Evolutionary conservation across 2,797 vertebrate genomes (phyloP).

Genomic region (Karalla daura): DNA sequence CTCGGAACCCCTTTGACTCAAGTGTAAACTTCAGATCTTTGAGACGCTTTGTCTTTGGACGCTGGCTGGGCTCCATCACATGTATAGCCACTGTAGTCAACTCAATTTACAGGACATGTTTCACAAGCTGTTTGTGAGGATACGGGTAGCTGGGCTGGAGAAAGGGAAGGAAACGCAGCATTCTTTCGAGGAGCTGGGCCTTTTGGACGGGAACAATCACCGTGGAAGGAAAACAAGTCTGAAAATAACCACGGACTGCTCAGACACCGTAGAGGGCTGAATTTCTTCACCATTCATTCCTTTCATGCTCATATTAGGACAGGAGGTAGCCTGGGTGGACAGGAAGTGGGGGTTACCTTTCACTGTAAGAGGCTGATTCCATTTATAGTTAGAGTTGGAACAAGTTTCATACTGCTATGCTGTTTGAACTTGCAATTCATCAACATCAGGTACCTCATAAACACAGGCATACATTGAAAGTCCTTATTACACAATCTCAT

Average conservation of each 20-base stretch:
- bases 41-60: slow-evolving; percentile 28
- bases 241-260: slow-evolving; percentile 71
- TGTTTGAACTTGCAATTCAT: not conserved
- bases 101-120: slow-evolving; percentile 60
- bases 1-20: slow-evolving; percentile 8
- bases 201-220: slow-evolving; percentile 77
- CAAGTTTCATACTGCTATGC: not conserved
- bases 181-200: slow-evolving; percentile 73
- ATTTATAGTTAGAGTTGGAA: not conserved
- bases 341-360: slow-evolving; percentile 19
- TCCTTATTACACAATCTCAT: not conserved
- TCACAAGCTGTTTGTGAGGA: slow-evolving; percentile 61
- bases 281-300: slow-evolving; percentile 27
- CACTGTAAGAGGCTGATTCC: slow-evolving; percentile 7
- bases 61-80: slow-evolving; percentile 11
- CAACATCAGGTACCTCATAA: not conserved
- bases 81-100: slow-evolving; percentile 36
- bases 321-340: slow-evolving; percentile 5
- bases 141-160: slow-evolving; percentile 27
- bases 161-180: slow-evolving; percentile 80
- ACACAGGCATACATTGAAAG: not conserved
- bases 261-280: slow-evolving; percentile 42
- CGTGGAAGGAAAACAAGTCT: slow-evolving; percentile 73
- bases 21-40: slow-evolving; percentile 2
- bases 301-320: slow-evolving; percentile 65